Evolutionary conservation across 2,888 invertebrate genomes (phyloP).

Genomic region (Automeris io): DNA sequence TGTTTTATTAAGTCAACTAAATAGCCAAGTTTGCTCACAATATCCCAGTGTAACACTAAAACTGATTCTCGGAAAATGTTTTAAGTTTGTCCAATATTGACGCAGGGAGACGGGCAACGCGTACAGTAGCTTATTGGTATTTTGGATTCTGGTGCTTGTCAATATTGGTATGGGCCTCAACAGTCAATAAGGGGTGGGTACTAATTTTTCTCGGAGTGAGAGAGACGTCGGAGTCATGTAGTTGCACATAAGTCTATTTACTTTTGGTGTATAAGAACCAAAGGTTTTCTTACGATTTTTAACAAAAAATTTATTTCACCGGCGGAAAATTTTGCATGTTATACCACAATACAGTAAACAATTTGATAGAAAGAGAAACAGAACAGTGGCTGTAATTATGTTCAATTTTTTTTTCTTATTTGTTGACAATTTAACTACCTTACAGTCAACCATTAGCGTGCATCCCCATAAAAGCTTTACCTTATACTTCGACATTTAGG

Average conservation of each 20-base stretch:
- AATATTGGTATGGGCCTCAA: conserved; percentile 52
- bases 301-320: too few species aligned
- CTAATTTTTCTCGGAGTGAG: conserved; percentile 7
- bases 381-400: too few species aligned
- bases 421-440: too few species aligned
- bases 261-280: background rate
- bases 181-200: conserved; percentile 21
- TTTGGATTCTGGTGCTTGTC: conserved; percentile 56
- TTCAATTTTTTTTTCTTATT: too few species aligned
- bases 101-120: conserved; percentile 40
- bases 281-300: too few species aligned
- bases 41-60: conserved; percentile 55
- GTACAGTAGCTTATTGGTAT: conserved; percentile 73
- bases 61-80: conserved; percentile 64
- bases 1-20: conserved; percentile 14
- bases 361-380: too few species aligned
- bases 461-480: too few species aligned
- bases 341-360: too few species aligned
- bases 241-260: background rate
- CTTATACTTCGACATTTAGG: too few species aligned
- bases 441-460: too few species aligned
- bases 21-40: conserved; percentile 43
- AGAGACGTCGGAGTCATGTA: conserved; percentile 2
- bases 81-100: conserved; percentile 66
- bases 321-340: too few species aligned